Evolutionary conservation across 2,888 invertebrate genomes (phyloP).

Genomic region (Beris morrisii): DNA sequence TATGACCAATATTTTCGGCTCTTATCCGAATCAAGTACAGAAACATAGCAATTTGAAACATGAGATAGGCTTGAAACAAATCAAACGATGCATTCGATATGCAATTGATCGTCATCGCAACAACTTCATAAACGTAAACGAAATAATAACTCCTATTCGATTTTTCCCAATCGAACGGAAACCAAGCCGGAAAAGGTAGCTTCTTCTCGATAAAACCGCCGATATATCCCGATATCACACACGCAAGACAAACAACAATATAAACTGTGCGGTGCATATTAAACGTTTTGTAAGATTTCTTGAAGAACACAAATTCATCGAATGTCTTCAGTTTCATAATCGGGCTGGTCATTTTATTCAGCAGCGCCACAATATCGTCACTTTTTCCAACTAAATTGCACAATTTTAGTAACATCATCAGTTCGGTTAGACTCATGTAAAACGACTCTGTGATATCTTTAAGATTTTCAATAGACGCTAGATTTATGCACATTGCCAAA

Average conservation of each 20-base stretch:
- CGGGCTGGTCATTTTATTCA: constrained; percentile 1
- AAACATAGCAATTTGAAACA: constrained; percentile 46
- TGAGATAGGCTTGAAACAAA: constrained; percentile 45
- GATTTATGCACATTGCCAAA: constrained; percentile 3
- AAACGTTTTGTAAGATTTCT: neutral
- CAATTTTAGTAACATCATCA: constrained; percentile 1
- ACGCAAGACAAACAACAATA: neutral
- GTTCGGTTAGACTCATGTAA: constrained; percentile 18
- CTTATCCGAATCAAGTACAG: constrained; percentile 45
- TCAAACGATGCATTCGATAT: constrained; percentile 45
- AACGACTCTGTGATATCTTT: constrained; percentile 4
- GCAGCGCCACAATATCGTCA: neutral
- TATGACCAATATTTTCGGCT: constrained; percentile 34
- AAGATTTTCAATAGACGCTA: constrained; percentile 1
- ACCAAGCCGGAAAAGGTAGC: constrained; percentile 47
- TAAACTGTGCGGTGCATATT: neutral
- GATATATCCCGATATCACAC: neutral
- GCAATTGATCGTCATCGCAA: constrained; percentile 43
- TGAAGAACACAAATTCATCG: neutral
- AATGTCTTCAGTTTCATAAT: neutral
- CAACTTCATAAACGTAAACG: constrained; percentile 45
- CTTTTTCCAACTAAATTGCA: neutral
- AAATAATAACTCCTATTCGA: constrained; percentile 41
- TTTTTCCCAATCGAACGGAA: constrained; percentile 47
- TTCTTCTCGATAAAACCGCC: constrained; percentile 37